Evolutionary conservation across 2,888 invertebrate genomes (phyloP).

Genomic region (Rhyacophila evoluta): DNA sequence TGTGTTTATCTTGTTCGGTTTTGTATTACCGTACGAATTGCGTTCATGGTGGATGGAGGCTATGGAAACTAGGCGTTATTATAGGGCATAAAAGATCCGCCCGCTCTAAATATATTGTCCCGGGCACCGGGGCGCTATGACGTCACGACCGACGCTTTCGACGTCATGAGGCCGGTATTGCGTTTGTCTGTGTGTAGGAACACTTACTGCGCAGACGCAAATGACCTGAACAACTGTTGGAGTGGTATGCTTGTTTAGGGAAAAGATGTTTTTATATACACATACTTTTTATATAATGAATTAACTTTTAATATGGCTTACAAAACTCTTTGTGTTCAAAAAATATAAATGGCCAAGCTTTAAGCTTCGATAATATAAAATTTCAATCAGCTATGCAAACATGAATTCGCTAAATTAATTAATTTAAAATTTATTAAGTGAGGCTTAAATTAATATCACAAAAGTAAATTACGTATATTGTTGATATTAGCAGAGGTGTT

Average conservation of each 20-base stretch:
- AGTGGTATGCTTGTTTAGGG: conserved; percentile 15
- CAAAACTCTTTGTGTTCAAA: background rate
- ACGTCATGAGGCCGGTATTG: conserved; percentile 32
- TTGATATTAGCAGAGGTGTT: too few relatives aligned
- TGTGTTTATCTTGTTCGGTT: background rate
- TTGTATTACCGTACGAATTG: background rate
- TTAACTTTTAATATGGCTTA: background rate
- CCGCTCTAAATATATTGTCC: conserved; percentile 26
- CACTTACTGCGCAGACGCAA: conserved; percentile 32
- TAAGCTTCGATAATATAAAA: too few relatives aligned
- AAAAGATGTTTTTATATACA: background rate
- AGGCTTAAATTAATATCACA: too few relatives aligned
- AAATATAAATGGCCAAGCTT: background rate
- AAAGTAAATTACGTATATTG: too few relatives aligned
- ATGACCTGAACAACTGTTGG: conserved; percentile 36
- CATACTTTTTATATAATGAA: background rate
- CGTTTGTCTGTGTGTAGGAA: background rate
- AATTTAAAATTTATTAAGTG: too few relatives aligned
- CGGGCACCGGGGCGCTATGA: conserved; percentile 29
- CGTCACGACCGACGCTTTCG: conserved; percentile 45
- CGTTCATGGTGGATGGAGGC: background rate
- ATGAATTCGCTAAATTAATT: too few relatives aligned
- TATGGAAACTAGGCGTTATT: background rate
- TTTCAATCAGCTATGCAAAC: too few relatives aligned
- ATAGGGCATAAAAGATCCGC: conserved; percentile 15